Evolutionary conservation across 2,888 invertebrate species (phyloP).

Genomic region (Drosophila parthenogenetica): DNA sequence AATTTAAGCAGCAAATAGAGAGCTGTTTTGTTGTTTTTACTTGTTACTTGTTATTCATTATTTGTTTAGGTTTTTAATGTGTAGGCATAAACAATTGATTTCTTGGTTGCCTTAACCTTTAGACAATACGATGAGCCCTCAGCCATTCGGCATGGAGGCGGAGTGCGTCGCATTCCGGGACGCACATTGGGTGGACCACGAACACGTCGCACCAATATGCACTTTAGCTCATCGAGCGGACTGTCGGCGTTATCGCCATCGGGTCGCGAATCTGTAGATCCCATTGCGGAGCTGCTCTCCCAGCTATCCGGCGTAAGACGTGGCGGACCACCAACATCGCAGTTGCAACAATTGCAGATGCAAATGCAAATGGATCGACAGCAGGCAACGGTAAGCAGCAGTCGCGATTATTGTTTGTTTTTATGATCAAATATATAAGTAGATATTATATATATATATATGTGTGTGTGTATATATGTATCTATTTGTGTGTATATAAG

Average conservation of each 20-base stretch:
- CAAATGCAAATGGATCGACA: slow-evolving; percentile 96
- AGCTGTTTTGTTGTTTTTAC: too few species aligned
- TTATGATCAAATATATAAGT: slow-evolving; percentile 2
- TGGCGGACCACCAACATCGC: slow-evolving; percentile 88
- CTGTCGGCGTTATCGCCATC: slow-evolving; percentile 94
- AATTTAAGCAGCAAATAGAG: neutral
- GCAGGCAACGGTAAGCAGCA: slow-evolving; percentile 89
- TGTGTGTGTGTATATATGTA: neutral
- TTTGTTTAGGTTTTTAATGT: neutral
- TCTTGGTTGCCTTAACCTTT: slow-evolving; percentile 86
- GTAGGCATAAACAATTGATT: slow-evolving; percentile 2
- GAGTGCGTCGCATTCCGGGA: slow-evolving; percentile 91
- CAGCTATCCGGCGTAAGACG: slow-evolving; percentile 97
- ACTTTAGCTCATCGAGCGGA: slow-evolving; percentile 95
- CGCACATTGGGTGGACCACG: slow-evolving; percentile 91
- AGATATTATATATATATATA: slow-evolving; percentile 7
- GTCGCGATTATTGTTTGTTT: slow-evolving; percentile 16
- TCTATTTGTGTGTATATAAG: slow-evolving; percentile 6
- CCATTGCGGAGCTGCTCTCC: slow-evolving; percentile 97
- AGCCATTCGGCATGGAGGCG: slow-evolving; percentile 90
- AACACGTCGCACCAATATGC: slow-evolving; percentile 96
- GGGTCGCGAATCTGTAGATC: slow-evolving; percentile 97
- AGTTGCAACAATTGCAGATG: slow-evolving; percentile 97
- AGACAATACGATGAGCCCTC: slow-evolving; percentile 93
- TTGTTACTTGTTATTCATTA: too few species aligned